A percentile compares a stretch with the other conserved stretches of the same genome.
These are phyloP conservation scores for Pachyuromys duprasi DNA, from an alignment of 2,797 vertebrate species.

Conservation along the genomic window DNA sequence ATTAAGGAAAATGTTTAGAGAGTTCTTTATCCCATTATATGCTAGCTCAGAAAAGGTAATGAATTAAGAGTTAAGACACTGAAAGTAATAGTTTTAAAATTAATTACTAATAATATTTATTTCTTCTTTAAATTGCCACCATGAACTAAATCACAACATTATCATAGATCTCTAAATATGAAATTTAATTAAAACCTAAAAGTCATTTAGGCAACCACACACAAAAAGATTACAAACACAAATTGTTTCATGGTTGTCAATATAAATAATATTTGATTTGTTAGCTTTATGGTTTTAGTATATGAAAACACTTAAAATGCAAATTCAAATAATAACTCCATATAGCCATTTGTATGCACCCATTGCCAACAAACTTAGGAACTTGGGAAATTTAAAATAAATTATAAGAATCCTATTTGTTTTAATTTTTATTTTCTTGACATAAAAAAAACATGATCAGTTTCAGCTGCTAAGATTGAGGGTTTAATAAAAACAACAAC, in stretches of 20 bases:
- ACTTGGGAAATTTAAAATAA: conserved; percentile 12
- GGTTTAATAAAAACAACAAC: background rate
- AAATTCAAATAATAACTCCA: conserved; percentile 62
- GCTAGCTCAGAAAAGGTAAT: conserved; percentile 69
- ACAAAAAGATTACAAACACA: conserved; percentile 35
- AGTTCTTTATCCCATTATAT: conserved; percentile 67
- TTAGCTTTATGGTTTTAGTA: conserved; percentile 40
- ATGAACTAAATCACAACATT: conserved; percentile 57
- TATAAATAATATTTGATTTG: conserved; percentile 58
- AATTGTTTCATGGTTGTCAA: conserved; percentile 60
- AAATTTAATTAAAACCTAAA: conserved; percentile 66
- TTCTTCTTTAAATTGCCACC: conserved; percentile 14
- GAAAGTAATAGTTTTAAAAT: conserved; percentile 78
- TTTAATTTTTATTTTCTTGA: conserved; percentile 36
- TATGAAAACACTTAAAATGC: conserved; percentile 69
- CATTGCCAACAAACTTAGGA: background rate
- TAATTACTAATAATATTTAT: conserved; percentile 73
- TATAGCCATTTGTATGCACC: conserved; percentile 5
- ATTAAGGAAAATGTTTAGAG: conserved; percentile 62
- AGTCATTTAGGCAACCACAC: conserved; percentile 48
- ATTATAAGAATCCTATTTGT: background rate
- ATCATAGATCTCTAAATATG: conserved; percentile 51
- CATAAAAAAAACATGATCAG: background rate
- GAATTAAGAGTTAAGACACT: conserved; percentile 68
- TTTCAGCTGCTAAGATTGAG: background rate